Evolutionary conservation across 2,888 invertebrate species (phyloP).

Genomic region (Ormia ochracea): DNA sequence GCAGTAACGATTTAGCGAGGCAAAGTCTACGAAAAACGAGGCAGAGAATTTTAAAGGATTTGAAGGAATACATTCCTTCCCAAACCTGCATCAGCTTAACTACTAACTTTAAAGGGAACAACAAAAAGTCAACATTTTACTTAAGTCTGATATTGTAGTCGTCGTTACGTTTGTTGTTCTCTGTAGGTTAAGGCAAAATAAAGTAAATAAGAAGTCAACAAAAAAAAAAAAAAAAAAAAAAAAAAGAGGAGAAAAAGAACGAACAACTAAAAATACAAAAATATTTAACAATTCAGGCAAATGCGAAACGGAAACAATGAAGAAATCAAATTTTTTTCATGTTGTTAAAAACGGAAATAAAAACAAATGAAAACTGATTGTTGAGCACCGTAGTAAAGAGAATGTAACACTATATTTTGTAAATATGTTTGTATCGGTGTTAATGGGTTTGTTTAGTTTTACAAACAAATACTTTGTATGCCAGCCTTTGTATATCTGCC

Average conservation of each 20-base stretch:
- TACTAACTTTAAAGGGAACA: background rate
- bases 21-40: too few relatives aligned
- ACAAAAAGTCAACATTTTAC: constrained; percentile 16
- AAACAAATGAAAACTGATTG: constrained; percentile 61
- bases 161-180: constrained; percentile 4
- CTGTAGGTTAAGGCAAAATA: constrained; percentile 8
- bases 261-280: constrained; percentile 1
- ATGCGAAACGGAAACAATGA: constrained; percentile 61
- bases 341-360: constrained; percentile 57
- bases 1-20: too few relatives aligned
- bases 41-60: too few relatives aligned
- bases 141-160: constrained; percentile 23
- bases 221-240: background rate
- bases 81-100: background rate
- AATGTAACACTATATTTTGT: constrained; percentile 3
- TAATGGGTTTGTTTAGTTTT: background rate
- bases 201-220: background rate
- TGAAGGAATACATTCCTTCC: background rate
- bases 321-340: constrained; percentile 57
- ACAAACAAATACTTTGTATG: background rate
- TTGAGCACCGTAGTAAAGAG: constrained; percentile 51
- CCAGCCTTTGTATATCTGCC: background rate
- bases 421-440: background rate
- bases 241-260: background rate
- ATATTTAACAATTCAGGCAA: constrained; percentile 58